Percentiles rank a stretch among this genome's conserved stretches.
Conservation (phyloP, 1,140 invertebrate genomes). For the Aethina tumida region DNA sequence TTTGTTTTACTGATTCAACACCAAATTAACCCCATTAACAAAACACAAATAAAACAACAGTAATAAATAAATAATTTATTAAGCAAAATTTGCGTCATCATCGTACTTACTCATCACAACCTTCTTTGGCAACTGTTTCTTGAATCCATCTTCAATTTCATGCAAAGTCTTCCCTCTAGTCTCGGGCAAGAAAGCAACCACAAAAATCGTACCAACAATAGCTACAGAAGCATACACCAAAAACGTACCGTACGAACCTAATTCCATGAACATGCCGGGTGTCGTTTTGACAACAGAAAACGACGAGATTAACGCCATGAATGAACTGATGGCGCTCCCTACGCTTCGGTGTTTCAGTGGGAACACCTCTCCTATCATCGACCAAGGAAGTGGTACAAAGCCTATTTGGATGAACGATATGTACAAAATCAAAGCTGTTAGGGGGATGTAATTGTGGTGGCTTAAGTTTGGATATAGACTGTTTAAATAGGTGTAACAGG, state of each 20-base stretch:
- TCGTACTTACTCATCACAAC: no score
- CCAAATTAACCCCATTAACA: no score
- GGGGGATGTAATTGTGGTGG: conserved; percentile 28
- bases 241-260: conserved; percentile 54
- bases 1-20: no score
- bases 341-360: conserved; percentile 44
- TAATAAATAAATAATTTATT: no score
- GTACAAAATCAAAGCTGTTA: conserved; percentile 44
- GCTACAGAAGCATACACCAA: conserved; percentile 55
- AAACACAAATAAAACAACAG: no score
- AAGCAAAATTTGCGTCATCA: no score
- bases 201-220: conserved; percentile 49
- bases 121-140: no score
- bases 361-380: conserved; percentile 56
- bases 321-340: conserved; percentile 51
- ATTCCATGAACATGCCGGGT: conserved; percentile 44
- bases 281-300: conserved; percentile 64
- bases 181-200: conserved; percentile 63
- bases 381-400: conserved; percentile 57
- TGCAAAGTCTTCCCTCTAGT: conserved; percentile 68
- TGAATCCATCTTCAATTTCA: conserved; percentile 56
- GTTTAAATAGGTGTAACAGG: conserved; percentile 26
- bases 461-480: neutral
- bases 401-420: conserved; percentile 47
- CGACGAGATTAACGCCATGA: conserved; percentile 52